These are phyloP conservation scores for Hyposoter didymator DNA, from an alignment of 2,888 invertebrate species.

Conservation along the genomic window DNA sequence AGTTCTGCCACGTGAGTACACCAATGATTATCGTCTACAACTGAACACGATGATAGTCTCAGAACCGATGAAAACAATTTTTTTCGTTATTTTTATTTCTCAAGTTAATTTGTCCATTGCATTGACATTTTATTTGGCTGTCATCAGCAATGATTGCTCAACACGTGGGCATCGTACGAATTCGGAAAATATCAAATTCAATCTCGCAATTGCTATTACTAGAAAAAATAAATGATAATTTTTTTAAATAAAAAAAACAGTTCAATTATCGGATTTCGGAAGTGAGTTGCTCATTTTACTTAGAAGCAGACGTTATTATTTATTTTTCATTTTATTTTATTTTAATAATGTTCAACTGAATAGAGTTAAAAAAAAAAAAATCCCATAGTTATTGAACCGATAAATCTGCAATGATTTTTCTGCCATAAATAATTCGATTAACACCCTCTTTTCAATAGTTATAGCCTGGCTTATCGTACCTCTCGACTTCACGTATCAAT, in stretches of 20 bases:
- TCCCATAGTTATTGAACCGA: not conserved
- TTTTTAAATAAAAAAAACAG: not conserved
- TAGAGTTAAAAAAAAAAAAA: not conserved
- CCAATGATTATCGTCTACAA: not conserved
- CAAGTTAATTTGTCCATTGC: too few relatives aligned
- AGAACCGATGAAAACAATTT: not conserved
- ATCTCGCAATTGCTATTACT: too few relatives aligned
- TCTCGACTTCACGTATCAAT: conserved; percentile 87
- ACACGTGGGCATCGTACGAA: too few relatives aligned
- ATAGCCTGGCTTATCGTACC: conserved; percentile 93
- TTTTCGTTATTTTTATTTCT: too few relatives aligned
- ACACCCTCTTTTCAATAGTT: conserved; percentile 84
- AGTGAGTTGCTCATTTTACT: too few relatives aligned
- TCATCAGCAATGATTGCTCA: too few relatives aligned
- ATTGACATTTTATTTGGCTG: too few relatives aligned
- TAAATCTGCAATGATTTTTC: not conserved
- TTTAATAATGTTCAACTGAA: too few relatives aligned
- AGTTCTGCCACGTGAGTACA: conserved; percentile 88
- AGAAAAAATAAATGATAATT: not conserved
- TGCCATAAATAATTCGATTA: not conserved
- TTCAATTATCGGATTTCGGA: too few relatives aligned
- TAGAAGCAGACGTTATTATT: too few relatives aligned
- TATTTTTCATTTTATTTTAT: too few relatives aligned
- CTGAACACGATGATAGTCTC: not conserved
- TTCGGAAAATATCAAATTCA: too few relatives aligned